These are phyloP conservation scores for Sparidentex hasta DNA, from an alignment of 2,797 vertebrate genomes.

Conservation along the genomic window DNA sequence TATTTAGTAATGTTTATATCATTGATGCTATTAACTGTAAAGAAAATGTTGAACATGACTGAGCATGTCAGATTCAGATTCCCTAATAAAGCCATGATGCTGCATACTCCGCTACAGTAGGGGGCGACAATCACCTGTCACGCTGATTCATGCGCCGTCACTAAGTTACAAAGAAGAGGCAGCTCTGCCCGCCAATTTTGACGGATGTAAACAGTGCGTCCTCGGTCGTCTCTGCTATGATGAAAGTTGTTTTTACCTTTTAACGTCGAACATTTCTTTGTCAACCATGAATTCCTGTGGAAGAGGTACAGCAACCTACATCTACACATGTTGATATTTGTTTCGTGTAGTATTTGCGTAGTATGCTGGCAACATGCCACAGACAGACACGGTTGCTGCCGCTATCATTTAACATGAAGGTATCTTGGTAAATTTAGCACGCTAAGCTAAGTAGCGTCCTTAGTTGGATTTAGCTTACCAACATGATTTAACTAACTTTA, in stretches of 20 bases:
- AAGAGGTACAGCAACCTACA: slow-evolving; percentile 65
- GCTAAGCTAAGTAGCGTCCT: not conserved
- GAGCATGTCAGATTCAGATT: not conserved
- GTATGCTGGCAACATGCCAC: not conserved
- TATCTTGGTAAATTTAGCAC: not conserved
- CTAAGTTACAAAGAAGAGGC: not conserved
- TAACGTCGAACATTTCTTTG: not conserved
- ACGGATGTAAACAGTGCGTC: slow-evolving; percentile 63
- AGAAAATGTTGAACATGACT: not conserved
- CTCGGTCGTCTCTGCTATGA: not conserved
- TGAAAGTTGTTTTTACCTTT: slow-evolving; percentile 1
- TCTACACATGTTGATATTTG: no score
- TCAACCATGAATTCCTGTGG: slow-evolving; percentile 59
- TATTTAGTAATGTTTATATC: no score
- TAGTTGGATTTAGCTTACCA: not conserved
- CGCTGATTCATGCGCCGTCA: not conserved
- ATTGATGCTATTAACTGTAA: not conserved
- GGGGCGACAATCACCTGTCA: not conserved
- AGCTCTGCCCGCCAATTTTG: slow-evolving; percentile 75
- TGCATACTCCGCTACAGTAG: slow-evolving; percentile 2
- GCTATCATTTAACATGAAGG: no score
- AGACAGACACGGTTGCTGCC: not conserved
- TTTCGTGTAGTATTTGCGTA: not conserved
- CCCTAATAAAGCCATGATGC: no score
- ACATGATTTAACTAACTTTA: not conserved